Conservation (phyloP, 2,113 vertebrate genomes). For the Chitala chitala region DNA sequence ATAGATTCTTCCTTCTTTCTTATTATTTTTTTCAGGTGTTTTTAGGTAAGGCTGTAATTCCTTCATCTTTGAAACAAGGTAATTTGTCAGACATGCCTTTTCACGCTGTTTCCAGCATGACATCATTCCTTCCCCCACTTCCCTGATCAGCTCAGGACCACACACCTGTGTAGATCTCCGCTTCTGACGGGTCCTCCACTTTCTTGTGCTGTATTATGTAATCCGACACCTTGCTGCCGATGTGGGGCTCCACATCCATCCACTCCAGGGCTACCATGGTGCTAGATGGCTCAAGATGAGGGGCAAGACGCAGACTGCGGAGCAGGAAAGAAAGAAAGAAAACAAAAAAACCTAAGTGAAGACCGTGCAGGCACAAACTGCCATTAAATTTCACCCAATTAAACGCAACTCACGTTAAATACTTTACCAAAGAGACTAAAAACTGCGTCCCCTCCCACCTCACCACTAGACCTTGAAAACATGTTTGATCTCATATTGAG, state of each 20-base stretch:
- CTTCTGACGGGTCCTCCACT: slow-evolving; percentile 88
- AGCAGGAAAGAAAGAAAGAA: not conserved
- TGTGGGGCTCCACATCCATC: slow-evolving; percentile 87
- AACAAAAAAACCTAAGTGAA: not conserved
- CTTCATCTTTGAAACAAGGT: no score
- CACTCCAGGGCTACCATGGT: slow-evolving; percentile 92
- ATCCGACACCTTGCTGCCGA: slow-evolving; percentile 93
- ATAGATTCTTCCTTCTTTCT: no score
- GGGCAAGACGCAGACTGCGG: slow-evolving; percentile 79
- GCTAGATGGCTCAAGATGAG: slow-evolving; percentile 88
- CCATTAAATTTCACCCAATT: not conserved
- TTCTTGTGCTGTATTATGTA: slow-evolving; percentile 95
- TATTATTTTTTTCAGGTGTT: no score
- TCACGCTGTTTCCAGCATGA: no score
- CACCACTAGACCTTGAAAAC: no score
- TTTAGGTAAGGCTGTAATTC: no score
- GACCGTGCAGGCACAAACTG: no score
- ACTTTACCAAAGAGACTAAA: no score
- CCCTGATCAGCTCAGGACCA: not conserved
- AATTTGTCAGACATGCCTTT: no score
- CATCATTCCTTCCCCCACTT: not conserved
- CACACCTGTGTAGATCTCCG: slow-evolving; percentile 92
- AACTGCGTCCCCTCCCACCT: no score
- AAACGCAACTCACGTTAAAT: no score
- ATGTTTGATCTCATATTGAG: no score